Evolutionary conservation across 2,888 invertebrate species (phyloP).

Genomic region (Acanthosepion lycidas): DNA sequence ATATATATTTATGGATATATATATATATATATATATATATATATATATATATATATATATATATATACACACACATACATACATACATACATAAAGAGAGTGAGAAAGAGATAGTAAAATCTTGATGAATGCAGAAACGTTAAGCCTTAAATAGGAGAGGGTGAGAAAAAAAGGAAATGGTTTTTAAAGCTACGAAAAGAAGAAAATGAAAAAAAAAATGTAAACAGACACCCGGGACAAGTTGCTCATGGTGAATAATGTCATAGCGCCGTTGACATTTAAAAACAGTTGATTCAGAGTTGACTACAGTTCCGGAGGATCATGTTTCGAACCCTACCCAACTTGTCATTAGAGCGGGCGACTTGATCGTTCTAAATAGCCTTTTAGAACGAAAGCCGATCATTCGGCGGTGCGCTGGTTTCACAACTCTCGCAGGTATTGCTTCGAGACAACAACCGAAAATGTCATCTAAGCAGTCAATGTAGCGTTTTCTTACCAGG

Average conservation of each 20-base stretch:
- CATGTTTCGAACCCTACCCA: not conserved
- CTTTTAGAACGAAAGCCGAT: not conserved
- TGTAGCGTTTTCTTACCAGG: not conserved
- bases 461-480: not conserved
- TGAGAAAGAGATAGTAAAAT: no score
- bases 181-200: no score
- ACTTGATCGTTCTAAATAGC: not conserved
- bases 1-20: no score
- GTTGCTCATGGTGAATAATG: not conserved
- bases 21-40: no score
- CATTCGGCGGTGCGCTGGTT: not conserved
- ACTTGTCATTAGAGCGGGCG: not conserved
- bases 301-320: not conserved
- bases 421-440: not conserved
- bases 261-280: slow-evolving; percentile 5
- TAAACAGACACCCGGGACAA: not conserved
- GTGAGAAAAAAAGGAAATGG: not conserved
- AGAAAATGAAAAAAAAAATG: not conserved
- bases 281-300: not conserved
- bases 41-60: no score
- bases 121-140: no score
- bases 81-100: no score
- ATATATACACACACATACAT: no score
- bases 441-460: not conserved
- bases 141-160: no score